Percentiles rank a stretch among this genome's conserved stretches.
phyloP scores from a whole-genome alignment of 2,797 vertebrate species.

The Hyperoplus lanceolatus region DNA sequence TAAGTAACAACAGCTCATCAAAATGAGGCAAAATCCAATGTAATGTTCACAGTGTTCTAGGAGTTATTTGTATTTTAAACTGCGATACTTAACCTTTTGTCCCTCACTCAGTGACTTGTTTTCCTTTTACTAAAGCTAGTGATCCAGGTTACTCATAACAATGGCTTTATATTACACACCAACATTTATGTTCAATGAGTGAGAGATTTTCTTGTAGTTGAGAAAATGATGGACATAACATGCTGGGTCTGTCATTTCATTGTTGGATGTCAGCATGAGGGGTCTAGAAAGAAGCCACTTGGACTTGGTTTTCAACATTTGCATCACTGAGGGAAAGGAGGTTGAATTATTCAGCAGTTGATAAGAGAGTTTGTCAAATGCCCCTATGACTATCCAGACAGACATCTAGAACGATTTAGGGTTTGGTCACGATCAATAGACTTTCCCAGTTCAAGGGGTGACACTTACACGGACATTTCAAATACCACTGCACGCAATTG shows the following conservation, averaged over 20 bases:
- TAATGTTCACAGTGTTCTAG: conserved; percentile 19
- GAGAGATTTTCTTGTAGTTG: background rate
- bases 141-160: background rate
- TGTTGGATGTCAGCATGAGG: background rate
- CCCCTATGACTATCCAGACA: too few species aligned
- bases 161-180: background rate
- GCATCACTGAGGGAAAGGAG: too few species aligned
- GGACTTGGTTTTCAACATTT: too few species aligned
- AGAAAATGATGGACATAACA: background rate
- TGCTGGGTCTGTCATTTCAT: background rate
- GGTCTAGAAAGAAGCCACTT: background rate
- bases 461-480: too few species aligned
- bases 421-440: too few species aligned
- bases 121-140: background rate
- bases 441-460: too few species aligned
- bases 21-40: conserved; percentile 4
- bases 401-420: too few species aligned
- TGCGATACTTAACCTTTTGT: background rate
- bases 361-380: background rate
- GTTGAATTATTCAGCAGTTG: background rate
- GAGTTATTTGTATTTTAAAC: conserved; percentile 5
- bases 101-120: background rate
- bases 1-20: conserved; percentile 25
- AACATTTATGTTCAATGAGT: conserved; percentile 6
- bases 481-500: too few species aligned